phyloP scores from a whole-genome alignment of 1,140 invertebrate genomes.

The Drosophila kurseongensis region DNA sequence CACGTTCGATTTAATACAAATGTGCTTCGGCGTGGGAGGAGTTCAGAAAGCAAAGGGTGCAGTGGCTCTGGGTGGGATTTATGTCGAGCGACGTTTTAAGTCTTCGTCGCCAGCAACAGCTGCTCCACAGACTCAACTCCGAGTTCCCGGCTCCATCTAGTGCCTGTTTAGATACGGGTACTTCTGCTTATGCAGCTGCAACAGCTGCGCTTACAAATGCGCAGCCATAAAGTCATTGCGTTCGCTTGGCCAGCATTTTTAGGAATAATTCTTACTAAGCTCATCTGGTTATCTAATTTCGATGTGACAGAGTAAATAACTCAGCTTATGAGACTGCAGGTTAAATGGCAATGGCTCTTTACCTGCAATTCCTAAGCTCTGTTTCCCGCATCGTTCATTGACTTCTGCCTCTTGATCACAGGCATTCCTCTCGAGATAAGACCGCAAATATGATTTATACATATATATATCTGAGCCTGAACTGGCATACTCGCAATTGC shows the following conservation, averaged over 20 bases:
- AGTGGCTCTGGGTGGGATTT: conserved; percentile 54
- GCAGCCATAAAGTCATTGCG: conserved; percentile 63
- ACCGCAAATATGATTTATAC: conserved; percentile 31
- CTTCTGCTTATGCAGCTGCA: conserved; percentile 44
- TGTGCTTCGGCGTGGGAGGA: conserved; percentile 49
- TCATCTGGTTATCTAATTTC: conserved; percentile 39
- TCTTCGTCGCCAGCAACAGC: conserved; percentile 70
- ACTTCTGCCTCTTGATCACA: conserved; percentile 8
- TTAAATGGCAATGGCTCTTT: conserved; percentile 2
- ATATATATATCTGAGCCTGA: not conserved
- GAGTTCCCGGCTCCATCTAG: conserved; percentile 6
- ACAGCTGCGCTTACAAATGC: conserved; percentile 68
- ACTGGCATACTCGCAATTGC: conserved; percentile 21
- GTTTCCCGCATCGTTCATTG: conserved; percentile 2
- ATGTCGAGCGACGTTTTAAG: conserved; percentile 70
- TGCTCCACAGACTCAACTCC: conserved; percentile 41
- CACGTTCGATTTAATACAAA: conserved; percentile 81
- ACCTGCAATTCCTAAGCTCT: not conserved
- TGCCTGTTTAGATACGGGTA: conserved; percentile 17
- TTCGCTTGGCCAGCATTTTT: conserved; percentile 60
- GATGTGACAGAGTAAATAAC: conserved; percentile 28
- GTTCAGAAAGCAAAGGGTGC: conserved; percentile 7
- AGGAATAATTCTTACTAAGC: conserved; percentile 34
- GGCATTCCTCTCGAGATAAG: not conserved
- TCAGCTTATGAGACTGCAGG: conserved; percentile 1